These are phyloP conservation scores for Drosophila sulfurigaster DNA, from an alignment of 1,140 invertebrate genomes.

Conservation along the genomic window DNA sequence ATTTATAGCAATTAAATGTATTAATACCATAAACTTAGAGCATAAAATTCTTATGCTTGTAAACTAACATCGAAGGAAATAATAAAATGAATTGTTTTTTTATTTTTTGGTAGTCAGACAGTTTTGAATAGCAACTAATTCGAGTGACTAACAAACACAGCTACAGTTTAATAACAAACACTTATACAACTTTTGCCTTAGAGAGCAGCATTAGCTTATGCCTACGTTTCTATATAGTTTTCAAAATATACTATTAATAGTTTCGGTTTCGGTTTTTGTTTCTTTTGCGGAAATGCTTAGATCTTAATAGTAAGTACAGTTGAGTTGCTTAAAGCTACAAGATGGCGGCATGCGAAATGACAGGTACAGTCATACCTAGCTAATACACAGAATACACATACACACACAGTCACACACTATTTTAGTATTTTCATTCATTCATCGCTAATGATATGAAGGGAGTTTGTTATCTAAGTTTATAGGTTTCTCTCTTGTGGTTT, in stretches of 20 bases:
- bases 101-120: constrained; percentile 8
- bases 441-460: constrained; percentile 47
- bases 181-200: constrained; percentile 11
- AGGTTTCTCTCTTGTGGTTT: constrained; percentile 13
- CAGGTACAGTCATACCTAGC: constrained; percentile 39
- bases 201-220: constrained; percentile 5
- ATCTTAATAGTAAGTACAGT: constrained; percentile 35
- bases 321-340: constrained; percentile 27
- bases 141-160: constrained; percentile 60
- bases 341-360: constrained; percentile 35
- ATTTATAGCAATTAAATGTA: constrained; percentile 27
- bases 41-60: constrained; percentile 23
- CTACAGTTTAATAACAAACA: constrained; percentile 41
- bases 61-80: constrained; percentile 29
- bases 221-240: constrained; percentile 20
- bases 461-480: constrained; percentile 26
- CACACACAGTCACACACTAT: neutral
- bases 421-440: neutral
- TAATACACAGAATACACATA: constrained; percentile 23
- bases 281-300: constrained; percentile 23
- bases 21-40: constrained; percentile 20
- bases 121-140: constrained; percentile 24
- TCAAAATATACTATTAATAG: constrained; percentile 22
- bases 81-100: constrained; percentile 12
- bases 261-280: neutral